Conservation (phyloP, 92 coral and sea anemone genomes). For the Muricea muricata region DNA sequence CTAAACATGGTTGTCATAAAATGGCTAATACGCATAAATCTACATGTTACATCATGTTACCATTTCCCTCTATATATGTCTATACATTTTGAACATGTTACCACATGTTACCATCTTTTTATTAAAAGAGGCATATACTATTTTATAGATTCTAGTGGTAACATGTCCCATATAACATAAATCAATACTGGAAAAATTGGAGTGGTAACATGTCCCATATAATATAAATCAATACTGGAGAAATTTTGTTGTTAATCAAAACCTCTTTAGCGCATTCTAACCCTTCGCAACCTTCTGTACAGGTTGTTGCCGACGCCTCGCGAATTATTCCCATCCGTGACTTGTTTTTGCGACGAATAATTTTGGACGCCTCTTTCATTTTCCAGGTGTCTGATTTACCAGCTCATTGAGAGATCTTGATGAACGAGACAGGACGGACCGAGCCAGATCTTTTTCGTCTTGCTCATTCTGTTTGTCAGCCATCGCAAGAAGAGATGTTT, state of each 20-base stretch:
- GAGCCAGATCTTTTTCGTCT: neutral
- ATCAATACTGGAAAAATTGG: too few species aligned
- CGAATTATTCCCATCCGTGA: too few species aligned
- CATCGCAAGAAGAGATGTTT: neutral
- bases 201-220: neutral
- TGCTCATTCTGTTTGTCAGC: neutral
- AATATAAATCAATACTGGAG: neutral
- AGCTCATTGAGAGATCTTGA: too few species aligned
- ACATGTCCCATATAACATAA: constrained; percentile 6
- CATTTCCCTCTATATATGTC: neutral
- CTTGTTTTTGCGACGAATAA: too few species aligned
- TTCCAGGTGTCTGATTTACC: too few species aligned
- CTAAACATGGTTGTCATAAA: neutral
- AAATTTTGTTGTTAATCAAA: constrained; percentile 43
- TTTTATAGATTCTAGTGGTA: neutral
- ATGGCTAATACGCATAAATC: neutral
- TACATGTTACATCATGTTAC: neutral
- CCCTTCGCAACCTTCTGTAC: constrained; percentile 14
- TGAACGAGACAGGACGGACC: too few species aligned
- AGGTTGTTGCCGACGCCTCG: neutral
- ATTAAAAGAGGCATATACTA: neutral
- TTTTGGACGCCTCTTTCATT: constrained; percentile 16
- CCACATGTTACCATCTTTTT: too few species aligned
- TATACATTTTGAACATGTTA: too few species aligned
- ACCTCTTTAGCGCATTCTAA: too few species aligned